phyloP scores from a whole-genome alignment of 2,888 invertebrate genomes.

The Agrochola macilenta region DNA sequence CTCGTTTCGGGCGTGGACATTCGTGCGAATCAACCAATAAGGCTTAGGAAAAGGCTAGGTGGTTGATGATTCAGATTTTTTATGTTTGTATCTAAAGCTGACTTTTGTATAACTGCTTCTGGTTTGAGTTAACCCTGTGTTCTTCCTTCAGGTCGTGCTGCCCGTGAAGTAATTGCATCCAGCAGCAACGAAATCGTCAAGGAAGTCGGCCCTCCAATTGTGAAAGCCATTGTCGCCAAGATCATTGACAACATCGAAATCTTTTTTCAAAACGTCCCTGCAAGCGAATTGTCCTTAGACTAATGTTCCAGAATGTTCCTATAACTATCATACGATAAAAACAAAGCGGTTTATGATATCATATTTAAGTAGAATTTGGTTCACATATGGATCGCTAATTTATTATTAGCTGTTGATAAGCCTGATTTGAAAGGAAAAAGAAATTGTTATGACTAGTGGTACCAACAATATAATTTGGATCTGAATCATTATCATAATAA shows the following conservation, averaged over 20 bases:
- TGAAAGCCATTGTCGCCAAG: slow-evolving; percentile 67
- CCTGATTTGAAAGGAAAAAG: slow-evolving; percentile 13
- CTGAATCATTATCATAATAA: slow-evolving; percentile 46
- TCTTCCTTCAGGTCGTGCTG: slow-evolving; percentile 72
- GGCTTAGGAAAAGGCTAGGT: neutral
- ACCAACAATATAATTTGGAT: neutral
- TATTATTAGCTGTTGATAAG: slow-evolving; percentile 20
- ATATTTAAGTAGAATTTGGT: slow-evolving; percentile 6
- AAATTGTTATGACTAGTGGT: slow-evolving; percentile 16
- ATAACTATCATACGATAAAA: slow-evolving; percentile 15
- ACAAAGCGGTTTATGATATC: slow-evolving; percentile 24
- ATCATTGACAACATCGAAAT: slow-evolving; percentile 68
- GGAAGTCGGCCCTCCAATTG: slow-evolving; percentile 76
- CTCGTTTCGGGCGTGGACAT: too few relatives aligned
- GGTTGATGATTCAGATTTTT: neutral
- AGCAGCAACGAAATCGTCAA: slow-evolving; percentile 75
- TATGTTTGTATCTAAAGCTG: neutral
- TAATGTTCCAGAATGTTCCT: slow-evolving; percentile 47
- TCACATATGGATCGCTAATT: slow-evolving; percentile 14
- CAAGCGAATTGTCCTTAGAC: slow-evolving; percentile 65
- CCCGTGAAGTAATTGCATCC: slow-evolving; percentile 68
- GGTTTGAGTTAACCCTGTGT: neutral
- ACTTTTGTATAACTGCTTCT: neutral
- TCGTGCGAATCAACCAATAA: too few relatives aligned
- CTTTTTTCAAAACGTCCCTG: slow-evolving; percentile 68